Conservation (phyloP, 2,888 invertebrate species). For the Apodemia mormo region DNA sequence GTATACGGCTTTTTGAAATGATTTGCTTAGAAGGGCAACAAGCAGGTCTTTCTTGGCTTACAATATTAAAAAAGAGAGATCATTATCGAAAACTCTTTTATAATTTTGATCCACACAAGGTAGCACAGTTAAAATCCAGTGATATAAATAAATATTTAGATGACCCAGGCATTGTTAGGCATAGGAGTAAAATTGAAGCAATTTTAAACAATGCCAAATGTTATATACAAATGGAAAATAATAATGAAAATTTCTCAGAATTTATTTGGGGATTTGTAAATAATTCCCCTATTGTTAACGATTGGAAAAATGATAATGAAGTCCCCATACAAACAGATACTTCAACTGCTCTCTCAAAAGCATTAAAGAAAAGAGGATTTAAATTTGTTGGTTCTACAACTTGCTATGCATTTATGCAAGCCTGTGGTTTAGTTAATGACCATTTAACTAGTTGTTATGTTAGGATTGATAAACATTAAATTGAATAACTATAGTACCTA, state of each 20-base stretch:
- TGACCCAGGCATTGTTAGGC: constrained; percentile 55
- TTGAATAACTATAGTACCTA: neutral
- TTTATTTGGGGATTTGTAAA: constrained; percentile 68
- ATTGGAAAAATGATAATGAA: constrained; percentile 51
- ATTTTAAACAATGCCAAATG: constrained; percentile 65
- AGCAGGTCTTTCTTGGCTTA: constrained; percentile 71
- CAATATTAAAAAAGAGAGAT: constrained; percentile 65
- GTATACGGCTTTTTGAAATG: constrained; percentile 62
- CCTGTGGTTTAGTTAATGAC: constrained; percentile 70
- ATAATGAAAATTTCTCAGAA: constrained; percentile 56
- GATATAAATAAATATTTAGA: constrained; percentile 47
- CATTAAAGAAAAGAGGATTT: constrained; percentile 61
- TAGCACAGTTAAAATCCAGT: constrained; percentile 46
- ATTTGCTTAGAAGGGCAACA: constrained; percentile 73
- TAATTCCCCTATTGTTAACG: constrained; percentile 54
- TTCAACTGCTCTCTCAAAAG: constrained; percentile 56
- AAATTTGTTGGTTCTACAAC: constrained; percentile 66
- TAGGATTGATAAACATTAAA: neutral
- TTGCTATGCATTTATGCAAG: constrained; percentile 76
- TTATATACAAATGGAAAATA: constrained; percentile 55
- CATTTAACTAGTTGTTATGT: constrained; percentile 52
- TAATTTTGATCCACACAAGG: constrained; percentile 57
- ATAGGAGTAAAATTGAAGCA: constrained; percentile 63
- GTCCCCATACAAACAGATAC: constrained; percentile 53
- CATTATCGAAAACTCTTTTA: constrained; percentile 54